A percentile compares a stretch with the other conserved stretches of the same genome.
phyloP scores from a whole-genome alignment of 2,797 vertebrate genomes.

The Lemur catta region DNA sequence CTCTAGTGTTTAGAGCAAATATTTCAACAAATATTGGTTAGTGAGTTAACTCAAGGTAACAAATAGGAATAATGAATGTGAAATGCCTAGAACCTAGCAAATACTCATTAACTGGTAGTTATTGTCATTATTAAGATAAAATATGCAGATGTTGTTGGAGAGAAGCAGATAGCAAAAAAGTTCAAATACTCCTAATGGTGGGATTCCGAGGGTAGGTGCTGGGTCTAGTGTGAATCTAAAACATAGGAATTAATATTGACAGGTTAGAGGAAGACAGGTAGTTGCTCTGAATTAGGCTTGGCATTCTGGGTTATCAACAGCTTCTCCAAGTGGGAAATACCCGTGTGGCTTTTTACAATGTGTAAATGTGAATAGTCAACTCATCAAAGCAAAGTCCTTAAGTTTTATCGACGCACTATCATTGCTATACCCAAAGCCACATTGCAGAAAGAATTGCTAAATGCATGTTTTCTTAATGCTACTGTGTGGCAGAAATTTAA shows the following conservation, averaged over 20 bases:
- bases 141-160: neutral
- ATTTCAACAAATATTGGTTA: conserved; percentile 11
- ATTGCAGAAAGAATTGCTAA: conserved; percentile 11
- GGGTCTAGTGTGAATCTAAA: neutral
- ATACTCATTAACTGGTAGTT: neutral
- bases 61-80: neutral
- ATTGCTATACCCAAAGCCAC: conserved; percentile 16
- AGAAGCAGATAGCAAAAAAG: conserved; percentile 12
- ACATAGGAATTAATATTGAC: neutral
- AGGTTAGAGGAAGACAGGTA: neutral
- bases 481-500: conserved; percentile 34
- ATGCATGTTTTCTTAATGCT: conserved; percentile 32
- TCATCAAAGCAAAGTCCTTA: conserved; percentile 16
- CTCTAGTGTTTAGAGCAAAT: neutral
- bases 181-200: neutral
- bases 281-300: neutral
- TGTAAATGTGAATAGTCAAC: conserved; percentile 29
- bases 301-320: neutral
- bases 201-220: neutral
- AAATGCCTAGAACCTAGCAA: conserved; percentile 1
- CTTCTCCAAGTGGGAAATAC: neutral
- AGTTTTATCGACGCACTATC: conserved; percentile 16
- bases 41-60: neutral
- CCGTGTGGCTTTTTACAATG: neutral
- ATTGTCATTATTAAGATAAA: conserved; percentile 36